Evolutionary conservation across 1,140 invertebrate genomes (phyloP).

Genomic region (Phthorimaea operculella): DNA sequence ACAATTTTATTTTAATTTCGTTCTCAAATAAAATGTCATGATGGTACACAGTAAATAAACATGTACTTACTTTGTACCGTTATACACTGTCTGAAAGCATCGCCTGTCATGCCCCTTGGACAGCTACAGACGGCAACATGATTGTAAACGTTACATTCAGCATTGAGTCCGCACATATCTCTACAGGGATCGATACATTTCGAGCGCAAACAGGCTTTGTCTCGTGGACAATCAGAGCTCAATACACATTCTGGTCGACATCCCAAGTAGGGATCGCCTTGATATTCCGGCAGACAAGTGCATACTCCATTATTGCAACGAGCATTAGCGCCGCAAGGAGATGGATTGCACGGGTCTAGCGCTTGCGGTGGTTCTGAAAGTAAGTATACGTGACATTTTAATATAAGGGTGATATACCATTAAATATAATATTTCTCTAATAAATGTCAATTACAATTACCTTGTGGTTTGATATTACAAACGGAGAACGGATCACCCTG

Average conservation of each 20-base stretch:
- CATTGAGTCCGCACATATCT: slow-evolving; percentile 74
- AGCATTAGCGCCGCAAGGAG: slow-evolving; percentile 76
- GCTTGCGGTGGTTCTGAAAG: slow-evolving; percentile 53
- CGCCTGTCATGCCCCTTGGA: slow-evolving; percentile 69
- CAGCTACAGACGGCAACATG: slow-evolving; percentile 76
- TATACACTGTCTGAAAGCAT: slow-evolving; percentile 71
- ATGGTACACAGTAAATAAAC: neutral
- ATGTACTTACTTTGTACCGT: slow-evolving; percentile 45
- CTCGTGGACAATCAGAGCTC: slow-evolving; percentile 74
- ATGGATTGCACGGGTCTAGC: slow-evolving; percentile 72
- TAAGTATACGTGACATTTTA: slow-evolving; percentile 15
- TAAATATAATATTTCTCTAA: slow-evolving; percentile 4
- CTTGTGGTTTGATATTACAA: slow-evolving; percentile 67
- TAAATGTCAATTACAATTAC: slow-evolving; percentile 34
- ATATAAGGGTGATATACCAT: neutral
- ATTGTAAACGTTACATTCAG: slow-evolving; percentile 74
- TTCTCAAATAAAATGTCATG: neutral
- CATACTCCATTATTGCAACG: slow-evolving; percentile 72
- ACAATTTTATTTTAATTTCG: slow-evolving; percentile 7
- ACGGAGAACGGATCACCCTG: slow-evolving; percentile 80
- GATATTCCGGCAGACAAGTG: slow-evolving; percentile 76
- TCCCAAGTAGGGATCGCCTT: slow-evolving; percentile 68
- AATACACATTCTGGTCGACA: slow-evolving; percentile 79
- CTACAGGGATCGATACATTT: slow-evolving; percentile 80
- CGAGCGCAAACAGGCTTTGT: slow-evolving; percentile 75